Percentiles rank a stretch among this genome's conserved stretches.
These are phyloP conservation scores for Papilio helenus DNA, from an alignment of 1,140 invertebrate genomes.

Conservation along the genomic window DNA sequence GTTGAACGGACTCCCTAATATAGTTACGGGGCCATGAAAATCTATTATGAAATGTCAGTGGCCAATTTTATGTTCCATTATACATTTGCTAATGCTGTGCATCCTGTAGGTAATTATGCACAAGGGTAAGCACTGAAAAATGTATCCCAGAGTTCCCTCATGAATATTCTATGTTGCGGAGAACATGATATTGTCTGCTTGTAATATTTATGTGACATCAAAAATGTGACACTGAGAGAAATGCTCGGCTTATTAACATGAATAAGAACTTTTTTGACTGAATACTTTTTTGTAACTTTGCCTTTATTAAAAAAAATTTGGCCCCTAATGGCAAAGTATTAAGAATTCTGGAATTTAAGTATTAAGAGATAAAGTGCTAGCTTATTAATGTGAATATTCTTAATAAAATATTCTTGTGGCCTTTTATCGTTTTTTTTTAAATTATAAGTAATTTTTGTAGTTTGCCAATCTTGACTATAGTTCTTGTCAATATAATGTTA, in stretches of 20 bases:
- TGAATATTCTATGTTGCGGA: conserved; percentile 37
- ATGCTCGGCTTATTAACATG: conserved; percentile 31
- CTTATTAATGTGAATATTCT: no score
- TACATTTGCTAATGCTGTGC: conserved; percentile 18
- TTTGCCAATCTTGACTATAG: no score
- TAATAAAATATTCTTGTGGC: not conserved
- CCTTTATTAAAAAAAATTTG: conserved; percentile 27
- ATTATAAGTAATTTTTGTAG: not conserved
- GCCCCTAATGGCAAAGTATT: not conserved
- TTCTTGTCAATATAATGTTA: not conserved
- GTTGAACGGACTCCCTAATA: conserved; percentile 34
- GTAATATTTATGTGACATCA: conserved; percentile 40
- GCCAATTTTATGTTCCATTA: conserved; percentile 32
- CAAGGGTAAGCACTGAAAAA: conserved; percentile 37
- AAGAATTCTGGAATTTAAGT: not conserved
- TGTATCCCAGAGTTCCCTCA: conserved; percentile 25
- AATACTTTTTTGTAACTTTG: not conserved
- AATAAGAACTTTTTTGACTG: not conserved
- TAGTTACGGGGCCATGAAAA: conserved; percentile 29
- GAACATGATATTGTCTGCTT: conserved; percentile 34
- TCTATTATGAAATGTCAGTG: conserved; percentile 34
- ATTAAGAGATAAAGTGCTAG: not conserved
- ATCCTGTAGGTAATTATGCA: conserved; percentile 37
- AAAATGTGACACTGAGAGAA: conserved; percentile 36
- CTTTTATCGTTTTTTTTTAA: not conserved